A percentile compares a stretch with the other conserved stretches of the same genome.
phyloP scores from a whole-genome alignment of 2,113 vertebrate species.

The Sardina pilchardus region DNA sequence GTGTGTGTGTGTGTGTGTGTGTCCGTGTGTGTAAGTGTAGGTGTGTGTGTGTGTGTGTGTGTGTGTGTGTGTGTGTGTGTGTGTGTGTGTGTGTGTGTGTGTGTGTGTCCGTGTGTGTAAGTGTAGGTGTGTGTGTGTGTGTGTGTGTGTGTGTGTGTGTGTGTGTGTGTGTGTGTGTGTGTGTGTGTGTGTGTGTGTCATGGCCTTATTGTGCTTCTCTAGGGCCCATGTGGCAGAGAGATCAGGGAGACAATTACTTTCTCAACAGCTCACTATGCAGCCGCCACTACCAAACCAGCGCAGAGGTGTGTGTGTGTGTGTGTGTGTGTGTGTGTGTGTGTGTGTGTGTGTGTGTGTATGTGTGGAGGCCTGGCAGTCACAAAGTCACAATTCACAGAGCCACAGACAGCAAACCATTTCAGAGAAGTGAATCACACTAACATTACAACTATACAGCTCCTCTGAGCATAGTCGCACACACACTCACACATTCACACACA shows the following conservation, averaged over 20 bases:
- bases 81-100: too few species aligned
- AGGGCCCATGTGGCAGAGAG: slow-evolving; percentile 41
- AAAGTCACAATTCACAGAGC: neutral
- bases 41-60: neutral
- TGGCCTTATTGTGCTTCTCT: slow-evolving; percentile 10
- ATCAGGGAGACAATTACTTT: slow-evolving; percentile 49
- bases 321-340: neutral
- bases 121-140: neutral
- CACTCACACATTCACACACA: neutral
- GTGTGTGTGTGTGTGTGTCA: neutral
- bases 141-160: neutral
- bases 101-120: neutral
- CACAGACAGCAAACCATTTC: neutral
- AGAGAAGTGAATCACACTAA: neutral
- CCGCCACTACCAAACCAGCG: slow-evolving; percentile 24
- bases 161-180: neutral
- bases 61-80: neutral
- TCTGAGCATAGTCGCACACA: neutral
- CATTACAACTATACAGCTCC: neutral
- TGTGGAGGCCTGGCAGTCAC: neutral
- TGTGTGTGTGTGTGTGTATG: neutral
- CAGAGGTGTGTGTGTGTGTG: slow-evolving; percentile 28
- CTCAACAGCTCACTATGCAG: slow-evolving; percentile 44
- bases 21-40: neutral
- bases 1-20: neutral